Conservation (phyloP, 2,113 vertebrate species). For the Argyrosomus japonicus region DNA sequence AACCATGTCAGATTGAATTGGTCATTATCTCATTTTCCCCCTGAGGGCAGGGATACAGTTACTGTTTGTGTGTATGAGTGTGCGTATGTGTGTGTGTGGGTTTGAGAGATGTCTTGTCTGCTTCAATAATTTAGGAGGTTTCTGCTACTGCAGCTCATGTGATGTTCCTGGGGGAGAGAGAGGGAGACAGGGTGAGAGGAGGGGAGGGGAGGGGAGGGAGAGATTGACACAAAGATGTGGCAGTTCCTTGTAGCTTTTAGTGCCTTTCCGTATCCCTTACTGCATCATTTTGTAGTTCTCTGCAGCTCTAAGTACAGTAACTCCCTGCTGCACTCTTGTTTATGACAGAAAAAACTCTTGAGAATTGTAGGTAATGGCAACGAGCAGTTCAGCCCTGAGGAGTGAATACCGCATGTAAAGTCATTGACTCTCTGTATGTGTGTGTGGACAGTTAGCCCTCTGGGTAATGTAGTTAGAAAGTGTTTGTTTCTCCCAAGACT, state of each 20-base stretch:
- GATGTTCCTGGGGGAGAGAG: slow-evolving; percentile 50
- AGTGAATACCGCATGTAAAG: slow-evolving; percentile 41
- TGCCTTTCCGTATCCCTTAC: slow-evolving; percentile 41
- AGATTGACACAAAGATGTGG: slow-evolving; percentile 43
- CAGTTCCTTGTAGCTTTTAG: slow-evolving; percentile 56
- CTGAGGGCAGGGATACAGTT: slow-evolving; percentile 63
- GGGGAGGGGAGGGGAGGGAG: not conserved
- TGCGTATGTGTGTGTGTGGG: slow-evolving; percentile 41
- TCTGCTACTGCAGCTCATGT: slow-evolving; percentile 64
- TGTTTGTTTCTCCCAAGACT: slow-evolving; percentile 6
- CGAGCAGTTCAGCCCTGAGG: slow-evolving; percentile 15
- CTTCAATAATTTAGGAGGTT: slow-evolving; percentile 81
- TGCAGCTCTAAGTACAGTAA: slow-evolving; percentile 4
- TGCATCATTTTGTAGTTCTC: slow-evolving; percentile 55
- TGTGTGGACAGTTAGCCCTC: slow-evolving; percentile 35
- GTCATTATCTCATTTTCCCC: slow-evolving; percentile 77
- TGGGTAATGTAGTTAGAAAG: slow-evolving; percentile 41
- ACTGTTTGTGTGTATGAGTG: slow-evolving; percentile 57
- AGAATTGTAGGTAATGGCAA: slow-evolving; percentile 43
- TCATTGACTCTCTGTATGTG: not conserved
- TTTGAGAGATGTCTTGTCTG: slow-evolving; percentile 73
- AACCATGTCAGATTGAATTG: slow-evolving; percentile 78
- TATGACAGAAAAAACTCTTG: slow-evolving; percentile 45
- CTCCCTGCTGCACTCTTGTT: slow-evolving; percentile 33
- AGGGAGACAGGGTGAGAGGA: not conserved